Evolutionary conservation across 35 echinoderm and acorn worm species (phyloP), one percentile per base, ranked within the genome.

Genomic region (Patiria miniata): DNA sequence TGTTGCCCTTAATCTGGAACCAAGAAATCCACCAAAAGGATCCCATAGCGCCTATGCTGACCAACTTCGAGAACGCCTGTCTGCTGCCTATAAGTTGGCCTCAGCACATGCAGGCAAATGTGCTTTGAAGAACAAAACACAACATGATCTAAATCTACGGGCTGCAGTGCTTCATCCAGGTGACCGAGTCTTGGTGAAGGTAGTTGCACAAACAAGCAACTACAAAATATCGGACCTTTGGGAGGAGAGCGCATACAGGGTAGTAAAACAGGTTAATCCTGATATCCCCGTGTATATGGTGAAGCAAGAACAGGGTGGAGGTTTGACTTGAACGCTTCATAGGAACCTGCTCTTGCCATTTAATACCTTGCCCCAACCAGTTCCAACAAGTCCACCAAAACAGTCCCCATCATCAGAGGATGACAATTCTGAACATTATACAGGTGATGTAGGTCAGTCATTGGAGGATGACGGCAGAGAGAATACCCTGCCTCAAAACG

Each of bases 301-400:
- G 22, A 52, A 33, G 22, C 51, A 40, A 32, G 81, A 83, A 37
- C 37, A 78, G 34, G 39, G 21, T 77, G 51, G 39, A 17, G 79
- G 87, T 4, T 18, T 39, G 39, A 37, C 77, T 26, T 16, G 32
- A 29, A 80, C 30, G 22, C 36, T 57, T 5, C 68, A 85, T 47
- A 19, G 81, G n/a, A 80, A 91, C 50, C n/a, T 84, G 16, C 55
- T 91, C 26, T 50, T 91, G 55, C 90, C 90, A 0, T 68, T 44
- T 29, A 37, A 51, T 18, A 8, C 83, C 12, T 59, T 90, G 39
- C 83, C 83, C 8, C 56, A 29, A 3, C 56, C 53, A 16, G 18
- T 61, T 22, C 58, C 58, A 2, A 17, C 18, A 61, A 61, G 28
- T 19, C 58, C 5, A 4, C 5, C 58, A 61, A 19, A 61, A 2